Percentiles rank a stretch among this genome's conserved stretches.
phyloP scores from a whole-genome alignment of 2,113 vertebrate species.

The Leptobrachium leishanense region DNA sequence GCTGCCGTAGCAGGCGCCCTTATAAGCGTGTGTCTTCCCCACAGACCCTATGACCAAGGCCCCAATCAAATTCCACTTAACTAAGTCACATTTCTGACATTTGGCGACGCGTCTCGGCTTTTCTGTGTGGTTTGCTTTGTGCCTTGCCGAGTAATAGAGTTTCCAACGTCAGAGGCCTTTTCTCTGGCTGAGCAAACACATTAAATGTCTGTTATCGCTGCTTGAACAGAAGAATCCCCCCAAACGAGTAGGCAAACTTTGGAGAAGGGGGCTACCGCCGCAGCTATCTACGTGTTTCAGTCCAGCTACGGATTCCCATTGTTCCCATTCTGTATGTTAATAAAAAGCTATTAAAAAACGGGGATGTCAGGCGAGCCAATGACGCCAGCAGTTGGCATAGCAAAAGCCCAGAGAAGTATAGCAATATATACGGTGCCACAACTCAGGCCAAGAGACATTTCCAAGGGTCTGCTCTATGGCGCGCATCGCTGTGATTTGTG shows the following conservation, averaged over 20 bases:
- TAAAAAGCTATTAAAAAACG: neutral
- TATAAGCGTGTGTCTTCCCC: slow-evolving; percentile 50
- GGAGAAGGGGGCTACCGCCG: slow-evolving; percentile 1
- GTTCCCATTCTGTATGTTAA: slow-evolving; percentile 30
- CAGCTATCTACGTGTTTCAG: slow-evolving; percentile 25
- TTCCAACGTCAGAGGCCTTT: slow-evolving; percentile 45
- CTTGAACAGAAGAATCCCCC: slow-evolving; percentile 47
- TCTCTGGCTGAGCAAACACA: slow-evolving; percentile 52
- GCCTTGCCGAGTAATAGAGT: slow-evolving; percentile 24
- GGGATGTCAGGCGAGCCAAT: slow-evolving; percentile 36
- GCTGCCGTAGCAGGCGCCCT: slow-evolving; percentile 2
- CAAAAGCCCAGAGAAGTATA: slow-evolving; percentile 49
- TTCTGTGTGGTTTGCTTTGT: slow-evolving; percentile 50
- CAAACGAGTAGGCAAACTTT: slow-evolving; percentile 18
- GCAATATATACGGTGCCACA: slow-evolving; percentile 3
- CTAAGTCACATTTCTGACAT: slow-evolving; percentile 49
- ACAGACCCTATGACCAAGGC: slow-evolving; percentile 32
- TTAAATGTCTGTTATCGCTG: slow-evolving; percentile 46
- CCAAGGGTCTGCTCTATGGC: too few species aligned
- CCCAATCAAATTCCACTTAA: slow-evolving; percentile 37
- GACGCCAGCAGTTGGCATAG: slow-evolving; percentile 46
- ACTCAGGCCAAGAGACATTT: too few species aligned
- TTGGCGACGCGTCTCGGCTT: neutral
- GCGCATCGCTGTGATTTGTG: too few species aligned
- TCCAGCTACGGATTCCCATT: neutral